Percentiles rank a stretch among this genome's conserved stretches.
These are phyloP conservation scores for Hystrix cristata DNA, from an alignment of 2,113 vertebrate species.

Conservation along the genomic window DNA sequence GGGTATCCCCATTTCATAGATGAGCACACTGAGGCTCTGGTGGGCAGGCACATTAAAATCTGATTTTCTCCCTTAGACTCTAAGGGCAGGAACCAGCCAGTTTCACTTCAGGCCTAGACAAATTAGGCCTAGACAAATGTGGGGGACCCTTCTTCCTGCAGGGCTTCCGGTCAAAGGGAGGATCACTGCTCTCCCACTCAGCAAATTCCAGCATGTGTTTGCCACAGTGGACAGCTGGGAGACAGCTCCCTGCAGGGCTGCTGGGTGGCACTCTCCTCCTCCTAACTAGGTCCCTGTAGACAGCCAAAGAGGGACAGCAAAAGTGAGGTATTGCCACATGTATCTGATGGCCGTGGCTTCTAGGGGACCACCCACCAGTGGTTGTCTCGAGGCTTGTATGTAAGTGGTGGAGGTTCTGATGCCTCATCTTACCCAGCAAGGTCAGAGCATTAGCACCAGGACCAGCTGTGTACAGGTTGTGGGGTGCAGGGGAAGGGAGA, in stretches of 20 bases:
- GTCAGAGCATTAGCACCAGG: not conserved
- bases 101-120: not conserved
- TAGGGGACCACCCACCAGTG: not conserved
- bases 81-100: not conserved
- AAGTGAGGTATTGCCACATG: not conserved
- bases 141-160: not conserved
- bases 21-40: not conserved
- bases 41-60: not conserved
- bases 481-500: not conserved
- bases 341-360: not conserved
- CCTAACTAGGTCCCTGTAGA: not conserved
- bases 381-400: not conserved
- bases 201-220: not conserved
- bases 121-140: not conserved
- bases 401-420: not conserved
- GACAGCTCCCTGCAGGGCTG: not conserved
- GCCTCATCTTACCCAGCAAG: not conserved
- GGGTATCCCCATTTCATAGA: not conserved
- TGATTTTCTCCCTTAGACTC: not conserved
- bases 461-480: fast-evolving
- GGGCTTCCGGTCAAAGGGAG: not conserved
- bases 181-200: not conserved
- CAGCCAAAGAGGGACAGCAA: not conserved
- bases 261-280: not conserved
- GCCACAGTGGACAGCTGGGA: not conserved